Conservation (phyloP, 2,797 vertebrate species). For the Hyperoplus lanceolatus region DNA sequence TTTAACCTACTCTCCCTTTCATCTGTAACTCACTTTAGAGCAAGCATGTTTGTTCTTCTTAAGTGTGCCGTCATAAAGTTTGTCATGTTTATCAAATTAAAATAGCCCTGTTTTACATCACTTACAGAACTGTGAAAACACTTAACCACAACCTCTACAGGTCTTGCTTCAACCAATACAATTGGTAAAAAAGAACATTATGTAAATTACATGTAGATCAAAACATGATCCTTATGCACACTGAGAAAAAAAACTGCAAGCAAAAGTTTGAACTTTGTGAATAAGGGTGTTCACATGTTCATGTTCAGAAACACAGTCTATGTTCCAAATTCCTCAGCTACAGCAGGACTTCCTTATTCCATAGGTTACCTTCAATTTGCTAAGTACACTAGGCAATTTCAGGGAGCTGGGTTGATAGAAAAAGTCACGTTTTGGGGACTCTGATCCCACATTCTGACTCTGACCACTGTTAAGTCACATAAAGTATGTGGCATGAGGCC, state of each 20-base stretch:
- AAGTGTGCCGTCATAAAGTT: not conserved
- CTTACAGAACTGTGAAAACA: conserved; percentile 43
- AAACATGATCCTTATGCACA: not conserved
- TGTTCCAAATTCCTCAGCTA: conserved; percentile 22
- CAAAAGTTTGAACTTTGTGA: conserved; percentile 17
- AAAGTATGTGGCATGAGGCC: conserved; percentile 77
- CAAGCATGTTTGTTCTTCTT: conserved; percentile 16
- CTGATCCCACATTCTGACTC: conserved; percentile 57
- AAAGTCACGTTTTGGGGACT: conserved; percentile 63
- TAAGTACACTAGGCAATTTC: conserved; percentile 64
- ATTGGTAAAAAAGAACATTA: not conserved
- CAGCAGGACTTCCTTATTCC: conserved; percentile 33
- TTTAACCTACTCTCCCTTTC: conserved; percentile 38
- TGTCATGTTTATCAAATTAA: not conserved
- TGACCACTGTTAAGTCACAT: conserved; percentile 65
- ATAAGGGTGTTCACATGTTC: conserved; percentile 2
- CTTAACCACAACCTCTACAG: conserved; percentile 19
- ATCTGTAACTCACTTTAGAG: conserved; percentile 43
- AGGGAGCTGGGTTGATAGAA: conserved; percentile 52
- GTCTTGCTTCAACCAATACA: not conserved
- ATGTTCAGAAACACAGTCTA: conserved; percentile 19
- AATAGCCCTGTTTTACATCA: not conserved
- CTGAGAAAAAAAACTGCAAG: not conserved
- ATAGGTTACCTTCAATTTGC: conserved; percentile 51
- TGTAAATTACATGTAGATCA: conserved; percentile 12